Evolutionary conservation across 2,113 vertebrate genomes (phyloP), one percentile per base, ranked within the genome.

Genomic region (Rhinolophus ferrumequinum): DNA sequence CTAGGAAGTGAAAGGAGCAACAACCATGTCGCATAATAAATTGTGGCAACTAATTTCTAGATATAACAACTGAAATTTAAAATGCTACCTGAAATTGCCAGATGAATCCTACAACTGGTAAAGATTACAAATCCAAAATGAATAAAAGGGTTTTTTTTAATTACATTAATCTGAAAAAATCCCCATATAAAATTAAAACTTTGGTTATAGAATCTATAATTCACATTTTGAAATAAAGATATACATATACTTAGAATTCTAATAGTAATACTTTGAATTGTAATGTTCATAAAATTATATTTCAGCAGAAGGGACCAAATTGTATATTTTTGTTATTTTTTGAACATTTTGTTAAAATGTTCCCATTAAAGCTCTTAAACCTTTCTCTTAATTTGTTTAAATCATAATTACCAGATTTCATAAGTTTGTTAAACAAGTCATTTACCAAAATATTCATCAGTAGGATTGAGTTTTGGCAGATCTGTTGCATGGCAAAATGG

Each of bases 381-480:
- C 13, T 87, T 67, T 72, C 12, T 79, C 12, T 35, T 89, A 86
- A 87, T 83, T 77, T 93, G 24, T 35, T 62, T 83, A 92, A 94
- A 90, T 56, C 19, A 58, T 44, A 95, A 87, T 91, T 80, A 77
- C 8, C 16, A 44, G 56, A 88, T 94, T 88, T 94, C 16, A 62
- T 44, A 41, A 41, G 81, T 67, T 70, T 90, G 80, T 86, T 90
- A 76, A 81, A 60, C 77, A 24, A 19, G 16, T 90, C 35, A 94
- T 86, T 75, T 94, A 89, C 13, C 16, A 44, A 80, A 81, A 13
- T 81, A 28, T 86, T 89, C 33, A 58, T 85, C 33, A 85, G 26
- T 12, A 62, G 82, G 35, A 82, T 12, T 66, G 54, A 30, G 11
- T 54, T 87, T 66, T 56, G 66, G n/a, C 66, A 60, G 73, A 67